Base-by-base conservation (phyloP, 1,140 invertebrate species). In the Leptestheria dahalacensis region DNA sequence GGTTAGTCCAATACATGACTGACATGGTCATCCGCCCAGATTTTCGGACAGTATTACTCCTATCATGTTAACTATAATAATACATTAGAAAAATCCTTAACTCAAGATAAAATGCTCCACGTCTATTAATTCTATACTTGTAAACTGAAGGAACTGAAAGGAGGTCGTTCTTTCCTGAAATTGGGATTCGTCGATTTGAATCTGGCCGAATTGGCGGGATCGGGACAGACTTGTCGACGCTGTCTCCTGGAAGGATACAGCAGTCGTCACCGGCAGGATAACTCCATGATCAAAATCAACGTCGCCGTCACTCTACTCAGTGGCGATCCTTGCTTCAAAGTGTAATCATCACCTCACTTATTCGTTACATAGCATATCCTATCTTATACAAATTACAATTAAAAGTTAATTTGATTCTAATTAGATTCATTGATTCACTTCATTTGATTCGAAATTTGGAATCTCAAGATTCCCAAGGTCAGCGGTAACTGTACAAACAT, bases 291-390 rank as follows among this genome's bases (percentile, higher is more conserved):
- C 12, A 79, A 85, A 67, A 82, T 98, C 60, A 81, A 85, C 54
- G 87, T 98, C 62, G 82, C 85, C 67, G 91, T 97, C 85, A 87
- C 88, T 66, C 88, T 97, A 79, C 79, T 93, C 55, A 87, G 88
- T 51, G 92, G 92, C 51, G 94, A 98, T 74, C 91, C 95, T 63
- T 82, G 95, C 61, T 98, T 97, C 71, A 96, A 97, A 87, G 91
- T 91, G 92, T 96, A 74, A 83, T n/a, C n/a, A n/a, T n/a, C n/a
- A n/a, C n/a, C 85, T 79, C 49, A 50, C 15, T 54, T n/a, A n/a
- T n/a, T n/a, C 25, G 33, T 57, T n/a, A n/a, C n/a, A n/a, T n/a
- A n/a, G n/a, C n/a, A n/a, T n/a, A n/a, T n/a, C n/a, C n/a, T 26
- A 29, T 29, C 6, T 54, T 28, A n/a, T 54, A n/a, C n/a, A n/a